Evolutionary conservation across 1,140 invertebrate genomes (phyloP).

Genomic region (Aphelinus certus): DNA sequence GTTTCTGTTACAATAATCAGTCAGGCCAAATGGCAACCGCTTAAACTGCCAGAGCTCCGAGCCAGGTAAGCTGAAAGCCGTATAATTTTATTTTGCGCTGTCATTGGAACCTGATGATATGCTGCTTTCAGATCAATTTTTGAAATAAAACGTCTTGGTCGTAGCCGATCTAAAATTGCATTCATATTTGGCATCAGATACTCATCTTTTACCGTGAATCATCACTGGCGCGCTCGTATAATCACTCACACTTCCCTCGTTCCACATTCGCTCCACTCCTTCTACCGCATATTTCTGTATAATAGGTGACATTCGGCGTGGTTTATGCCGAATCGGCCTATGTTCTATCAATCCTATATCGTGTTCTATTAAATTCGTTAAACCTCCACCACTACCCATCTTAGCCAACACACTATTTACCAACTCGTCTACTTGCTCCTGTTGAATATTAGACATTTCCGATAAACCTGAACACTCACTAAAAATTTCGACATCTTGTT

Average conservation of each 20-base stretch:
- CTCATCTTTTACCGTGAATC: constrained; percentile 33
- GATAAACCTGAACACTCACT: neutral
- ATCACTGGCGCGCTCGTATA: constrained; percentile 46
- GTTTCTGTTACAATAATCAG: constrained; percentile 48
- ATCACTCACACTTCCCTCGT: neutral
- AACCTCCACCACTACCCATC: neutral
- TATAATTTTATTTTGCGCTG: constrained; percentile 21
- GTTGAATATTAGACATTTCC: constrained; percentile 11
- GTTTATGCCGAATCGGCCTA: neutral
- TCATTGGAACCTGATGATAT: constrained; percentile 17
- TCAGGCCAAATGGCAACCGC: constrained; percentile 47
- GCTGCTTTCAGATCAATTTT: constrained; percentile 21
- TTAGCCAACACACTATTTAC: neutral
- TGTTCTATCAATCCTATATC: constrained; percentile 8
- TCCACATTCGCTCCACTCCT: constrained; percentile 44
- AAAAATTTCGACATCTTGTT: neutral
- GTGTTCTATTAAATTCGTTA: neutral
- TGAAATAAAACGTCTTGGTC: neutral
- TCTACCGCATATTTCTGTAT: neutral
- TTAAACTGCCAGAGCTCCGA: constrained; percentile 50
- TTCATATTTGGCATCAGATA: constrained; percentile 41
- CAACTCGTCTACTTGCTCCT: neutral
- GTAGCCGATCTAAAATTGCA: neutral
- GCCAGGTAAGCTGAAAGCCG: constrained; percentile 50
- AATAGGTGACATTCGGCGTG: too few relatives aligned